Evolutionary conservation across 2,888 invertebrate genomes (phyloP).

Genomic region (Vanessa cardui): DNA sequence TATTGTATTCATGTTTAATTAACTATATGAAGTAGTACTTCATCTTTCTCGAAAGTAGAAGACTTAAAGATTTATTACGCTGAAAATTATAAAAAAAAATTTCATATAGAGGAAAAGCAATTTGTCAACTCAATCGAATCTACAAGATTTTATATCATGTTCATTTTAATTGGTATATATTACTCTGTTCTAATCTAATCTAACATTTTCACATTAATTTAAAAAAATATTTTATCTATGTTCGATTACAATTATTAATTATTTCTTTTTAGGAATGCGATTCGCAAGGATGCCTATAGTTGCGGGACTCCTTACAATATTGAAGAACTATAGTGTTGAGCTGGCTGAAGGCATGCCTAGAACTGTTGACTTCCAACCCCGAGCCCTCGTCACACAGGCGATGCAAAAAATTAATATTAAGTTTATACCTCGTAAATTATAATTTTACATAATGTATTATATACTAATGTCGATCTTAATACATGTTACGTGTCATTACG

Average conservation of each 20-base stretch:
- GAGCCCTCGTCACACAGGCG: constrained; percentile 37
- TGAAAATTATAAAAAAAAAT: too few species aligned
- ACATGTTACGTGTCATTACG: background rate
- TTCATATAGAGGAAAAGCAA: too few species aligned
- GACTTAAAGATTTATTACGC: too few species aligned
- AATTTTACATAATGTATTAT: background rate
- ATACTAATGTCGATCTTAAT: background rate
- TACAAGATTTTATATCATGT: too few species aligned
- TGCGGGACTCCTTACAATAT: constrained; percentile 50
- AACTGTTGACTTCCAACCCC: constrained; percentile 44
- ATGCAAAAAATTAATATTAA: constrained; percentile 38
- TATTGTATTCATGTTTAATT: background rate
- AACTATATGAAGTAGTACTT: too few species aligned
- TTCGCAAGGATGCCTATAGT: constrained; percentile 56
- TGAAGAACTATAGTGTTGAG: constrained; percentile 51
- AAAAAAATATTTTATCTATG: too few species aligned
- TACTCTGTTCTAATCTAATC: too few species aligned
- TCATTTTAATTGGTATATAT: too few species aligned
- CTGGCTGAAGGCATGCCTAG: constrained; percentile 47
- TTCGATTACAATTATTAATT: too few species aligned
- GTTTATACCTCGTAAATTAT: constrained; percentile 38
- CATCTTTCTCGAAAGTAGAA: too few species aligned
- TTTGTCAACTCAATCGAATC: too few species aligned
- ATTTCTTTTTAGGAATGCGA: constrained; percentile 42
- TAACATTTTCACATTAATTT: too few species aligned